Evolutionary conservation across 2,888 invertebrate genomes (phyloP).

Genomic region (Microctonus brassicae): DNA sequence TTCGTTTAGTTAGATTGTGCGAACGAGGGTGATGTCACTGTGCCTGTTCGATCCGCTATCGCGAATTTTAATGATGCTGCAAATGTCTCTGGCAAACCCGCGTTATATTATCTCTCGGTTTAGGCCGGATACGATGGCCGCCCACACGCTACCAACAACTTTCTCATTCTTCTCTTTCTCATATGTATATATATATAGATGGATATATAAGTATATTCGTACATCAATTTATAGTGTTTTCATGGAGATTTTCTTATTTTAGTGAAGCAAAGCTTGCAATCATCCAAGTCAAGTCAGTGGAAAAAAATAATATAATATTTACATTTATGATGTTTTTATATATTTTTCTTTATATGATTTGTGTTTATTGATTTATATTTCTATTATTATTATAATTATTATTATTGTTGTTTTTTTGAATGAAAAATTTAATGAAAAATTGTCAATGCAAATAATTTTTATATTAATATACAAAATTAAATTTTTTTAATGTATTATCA

Average conservation of each 20-base stretch:
- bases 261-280: not conserved
- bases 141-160: slow-evolving; percentile 60
- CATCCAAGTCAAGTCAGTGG: not conserved
- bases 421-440: no score
- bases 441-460: no score
- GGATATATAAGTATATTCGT: not conserved
- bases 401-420: no score
- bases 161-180: slow-evolving; percentile 35
- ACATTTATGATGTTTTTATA: no score
- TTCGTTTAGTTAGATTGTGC: slow-evolving; percentile 67
- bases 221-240: slow-evolving; percentile 1
- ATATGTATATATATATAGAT: not conserved
- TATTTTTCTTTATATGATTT: no score
- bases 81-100: slow-evolving; percentile 65
- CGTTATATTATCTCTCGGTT: slow-evolving; percentile 68
- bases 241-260: not conserved
- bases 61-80: slow-evolving; percentile 71
- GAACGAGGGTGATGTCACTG: slow-evolving; percentile 68
- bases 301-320: no score
- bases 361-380: no score
- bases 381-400: no score
- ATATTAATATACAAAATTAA: no score
- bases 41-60: slow-evolving; percentile 69
- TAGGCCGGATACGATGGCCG: slow-evolving; percentile 67
- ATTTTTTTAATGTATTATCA: no score